Percentiles rank a stretch among this genome's conserved stretches.
Conservation (phyloP, 2,113 vertebrate species). For the Lepus timidus region DNA sequence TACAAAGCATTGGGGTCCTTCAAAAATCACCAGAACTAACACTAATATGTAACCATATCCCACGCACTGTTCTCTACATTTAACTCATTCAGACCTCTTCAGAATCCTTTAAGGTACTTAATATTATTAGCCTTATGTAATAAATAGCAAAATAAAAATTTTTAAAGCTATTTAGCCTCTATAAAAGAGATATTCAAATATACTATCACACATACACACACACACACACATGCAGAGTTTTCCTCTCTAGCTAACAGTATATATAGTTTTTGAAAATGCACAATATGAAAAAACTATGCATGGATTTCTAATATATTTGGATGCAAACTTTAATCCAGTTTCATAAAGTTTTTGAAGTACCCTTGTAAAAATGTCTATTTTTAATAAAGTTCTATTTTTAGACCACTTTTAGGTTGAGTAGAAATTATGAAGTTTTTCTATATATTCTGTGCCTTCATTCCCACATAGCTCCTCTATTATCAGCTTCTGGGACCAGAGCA, state of each 20-base stretch:
- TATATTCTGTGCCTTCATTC: no score
- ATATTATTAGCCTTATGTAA: background rate
- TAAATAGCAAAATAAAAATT: background rate
- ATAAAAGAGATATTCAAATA: background rate
- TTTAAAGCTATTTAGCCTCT: background rate
- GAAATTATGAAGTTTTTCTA: background rate
- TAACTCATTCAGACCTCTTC: background rate
- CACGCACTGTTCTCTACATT: background rate
- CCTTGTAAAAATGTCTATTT: background rate
- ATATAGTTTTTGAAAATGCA: no score
- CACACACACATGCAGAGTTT: background rate
- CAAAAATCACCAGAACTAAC: background rate
- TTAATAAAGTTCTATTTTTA: background rate
- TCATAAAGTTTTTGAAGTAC: no score
- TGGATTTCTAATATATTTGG: no score
- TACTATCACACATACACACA: background rate
- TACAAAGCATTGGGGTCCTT: background rate
- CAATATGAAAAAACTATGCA: no score
- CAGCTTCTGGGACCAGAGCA: background rate
- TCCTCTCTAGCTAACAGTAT: background rate
- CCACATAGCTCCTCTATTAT: background rate
- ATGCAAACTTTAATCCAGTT: no score
- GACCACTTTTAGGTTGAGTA: background rate
- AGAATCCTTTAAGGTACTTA: background rate
- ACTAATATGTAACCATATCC: background rate